phyloP scores from a whole-genome alignment of 2,797 vertebrate species.

The Paratrypauchen microcephalus region DNA sequence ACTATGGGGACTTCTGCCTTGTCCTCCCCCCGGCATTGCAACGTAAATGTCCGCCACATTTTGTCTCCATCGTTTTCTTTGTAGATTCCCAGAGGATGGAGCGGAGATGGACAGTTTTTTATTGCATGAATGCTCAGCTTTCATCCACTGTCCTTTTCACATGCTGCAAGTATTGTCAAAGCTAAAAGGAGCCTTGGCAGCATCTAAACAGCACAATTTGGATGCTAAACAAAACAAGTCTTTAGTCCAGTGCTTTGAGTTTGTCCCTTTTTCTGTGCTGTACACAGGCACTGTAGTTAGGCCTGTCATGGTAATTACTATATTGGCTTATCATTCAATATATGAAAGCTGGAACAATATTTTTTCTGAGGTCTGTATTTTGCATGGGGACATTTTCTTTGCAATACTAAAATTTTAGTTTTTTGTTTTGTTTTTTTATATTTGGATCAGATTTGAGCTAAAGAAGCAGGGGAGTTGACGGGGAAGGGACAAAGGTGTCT shows the following conservation, averaged over 20 bases:
- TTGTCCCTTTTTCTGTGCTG: constrained; percentile 25
- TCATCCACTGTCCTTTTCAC: constrained; percentile 54
- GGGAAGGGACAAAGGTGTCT: no score
- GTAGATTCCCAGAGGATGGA: constrained; percentile 39
- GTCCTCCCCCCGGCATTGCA: constrained; percentile 25
- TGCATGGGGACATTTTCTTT: no score
- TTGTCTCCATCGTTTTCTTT: constrained; percentile 23
- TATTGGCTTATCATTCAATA: no score
- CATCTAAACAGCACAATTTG: constrained; percentile 45
- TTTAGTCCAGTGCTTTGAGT: constrained; percentile 42
- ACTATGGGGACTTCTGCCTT: constrained; percentile 12
- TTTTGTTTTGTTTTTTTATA: no score
- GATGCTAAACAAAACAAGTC: constrained; percentile 54
- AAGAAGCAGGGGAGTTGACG: no score
- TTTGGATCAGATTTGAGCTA: no score
- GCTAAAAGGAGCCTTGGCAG: constrained; percentile 57
- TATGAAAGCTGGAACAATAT: no score
- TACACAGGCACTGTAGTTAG: not conserved
- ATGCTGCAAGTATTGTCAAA: constrained; percentile 50
- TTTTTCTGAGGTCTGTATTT: no score
- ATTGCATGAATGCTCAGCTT: constrained; percentile 52
- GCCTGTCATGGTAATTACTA: no score
- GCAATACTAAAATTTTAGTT: no score
- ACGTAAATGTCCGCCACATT: constrained; percentile 19
- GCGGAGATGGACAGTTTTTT: constrained; percentile 43